Percentiles rank a stretch among this genome's conserved stretches.
These are phyloP conservation scores for Pheosia gnoma DNA, from an alignment of 2,888 invertebrate genomes.

Conservation along the genomic window DNA sequence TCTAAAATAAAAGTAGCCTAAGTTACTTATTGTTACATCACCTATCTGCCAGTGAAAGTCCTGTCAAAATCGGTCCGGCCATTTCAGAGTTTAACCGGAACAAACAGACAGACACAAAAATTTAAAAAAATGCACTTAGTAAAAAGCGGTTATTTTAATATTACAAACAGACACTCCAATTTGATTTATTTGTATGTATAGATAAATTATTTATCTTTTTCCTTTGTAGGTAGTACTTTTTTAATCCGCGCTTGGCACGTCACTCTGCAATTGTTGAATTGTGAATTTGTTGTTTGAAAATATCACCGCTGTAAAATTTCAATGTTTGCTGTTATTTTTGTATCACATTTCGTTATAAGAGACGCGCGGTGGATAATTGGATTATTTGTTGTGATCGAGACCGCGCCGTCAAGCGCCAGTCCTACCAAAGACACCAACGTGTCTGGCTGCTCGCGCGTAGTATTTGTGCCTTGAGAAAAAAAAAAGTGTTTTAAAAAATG, in stretches of 20 bases:
- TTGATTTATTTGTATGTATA: too few relatives aligned
- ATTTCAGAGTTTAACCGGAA: too few relatives aligned
- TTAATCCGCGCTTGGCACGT: not conserved
- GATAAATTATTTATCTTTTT: too few relatives aligned
- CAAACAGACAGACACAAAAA: too few relatives aligned
- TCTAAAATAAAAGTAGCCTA: too few relatives aligned
- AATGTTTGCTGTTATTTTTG: slow-evolving; percentile 26
- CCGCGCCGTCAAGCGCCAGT: slow-evolving; percentile 39
- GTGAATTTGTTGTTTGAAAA: not conserved
- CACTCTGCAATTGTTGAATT: not conserved
- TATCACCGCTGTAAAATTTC: slow-evolving; percentile 12
- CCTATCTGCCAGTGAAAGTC: too few relatives aligned
- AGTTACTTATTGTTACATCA: too few relatives aligned
- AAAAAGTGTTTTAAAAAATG: slow-evolving; percentile 52
- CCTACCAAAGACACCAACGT: slow-evolving; percentile 49
- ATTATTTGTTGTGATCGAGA: slow-evolving; percentile 40
- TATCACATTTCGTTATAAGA: slow-evolving; percentile 19
- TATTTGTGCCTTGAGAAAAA: slow-evolving; percentile 30
- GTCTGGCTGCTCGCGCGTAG: slow-evolving; percentile 45
- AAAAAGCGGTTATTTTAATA: too few relatives aligned
- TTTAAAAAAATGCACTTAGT: too few relatives aligned
- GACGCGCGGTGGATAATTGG: slow-evolving; percentile 37
- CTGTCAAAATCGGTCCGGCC: too few relatives aligned
- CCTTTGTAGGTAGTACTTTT: too few relatives aligned
- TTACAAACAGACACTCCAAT: too few relatives aligned